Evolutionary conservation across 2,113 vertebrate species (phyloP).

Genomic region (Paracanthobrama guichenoti): DNA sequence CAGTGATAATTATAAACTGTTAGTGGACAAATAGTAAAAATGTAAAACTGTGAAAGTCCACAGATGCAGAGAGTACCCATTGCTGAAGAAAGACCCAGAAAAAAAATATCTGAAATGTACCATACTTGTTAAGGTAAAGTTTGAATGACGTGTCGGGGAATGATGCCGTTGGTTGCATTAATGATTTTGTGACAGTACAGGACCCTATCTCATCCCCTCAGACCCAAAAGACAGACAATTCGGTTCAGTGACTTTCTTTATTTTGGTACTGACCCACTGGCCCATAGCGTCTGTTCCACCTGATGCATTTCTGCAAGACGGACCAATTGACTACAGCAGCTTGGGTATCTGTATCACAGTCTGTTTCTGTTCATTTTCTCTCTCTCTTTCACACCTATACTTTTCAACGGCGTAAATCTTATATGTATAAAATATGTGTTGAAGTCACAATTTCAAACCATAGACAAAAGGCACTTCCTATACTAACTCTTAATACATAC

Average conservation of each 20-base stretch:
- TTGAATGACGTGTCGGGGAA: not conserved
- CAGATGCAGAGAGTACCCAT: not conserved
- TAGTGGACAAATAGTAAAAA: not conserved
- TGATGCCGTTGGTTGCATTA: conserved; percentile 15
- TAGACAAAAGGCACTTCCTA: not conserved
- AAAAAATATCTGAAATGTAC: not conserved
- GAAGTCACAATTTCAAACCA: too few relatives aligned
- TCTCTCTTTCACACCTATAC: not conserved
- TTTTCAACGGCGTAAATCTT: too few relatives aligned
- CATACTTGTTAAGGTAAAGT: not conserved
- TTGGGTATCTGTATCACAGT: not conserved
- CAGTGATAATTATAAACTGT: not conserved
- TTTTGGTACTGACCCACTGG: conserved; percentile 24
- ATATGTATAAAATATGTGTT: too few relatives aligned
- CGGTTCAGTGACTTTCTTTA: not conserved
- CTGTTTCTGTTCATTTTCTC: not conserved
- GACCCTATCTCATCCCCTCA: conserved; percentile 31
- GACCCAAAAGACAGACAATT: not conserved
- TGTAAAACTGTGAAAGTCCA: not conserved
- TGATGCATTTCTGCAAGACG: not conserved
- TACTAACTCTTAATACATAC: not conserved
- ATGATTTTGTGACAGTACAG: conserved; percentile 31
- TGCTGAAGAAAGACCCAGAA: not conserved
- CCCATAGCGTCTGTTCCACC: conserved; percentile 3
- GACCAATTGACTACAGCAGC: conserved; percentile 1